Evolutionary conservation across 1,140 invertebrate genomes (phyloP).

Genomic region (Orchesella cincta): DNA sequence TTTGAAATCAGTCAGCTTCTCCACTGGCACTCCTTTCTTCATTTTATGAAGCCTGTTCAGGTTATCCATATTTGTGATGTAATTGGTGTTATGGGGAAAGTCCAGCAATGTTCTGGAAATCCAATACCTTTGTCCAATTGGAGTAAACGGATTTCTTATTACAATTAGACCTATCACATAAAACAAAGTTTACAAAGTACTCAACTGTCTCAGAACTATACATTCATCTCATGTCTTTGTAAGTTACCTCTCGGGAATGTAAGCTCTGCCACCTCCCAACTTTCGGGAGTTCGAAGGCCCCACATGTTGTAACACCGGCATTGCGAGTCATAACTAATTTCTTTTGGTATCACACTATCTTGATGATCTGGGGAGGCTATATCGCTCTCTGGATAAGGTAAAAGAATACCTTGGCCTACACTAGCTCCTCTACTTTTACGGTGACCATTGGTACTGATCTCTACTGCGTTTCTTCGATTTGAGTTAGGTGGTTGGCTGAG

Average conservation of each 20-base stretch:
- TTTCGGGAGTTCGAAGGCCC: slow-evolving; percentile 51
- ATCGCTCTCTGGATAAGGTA: background rate
- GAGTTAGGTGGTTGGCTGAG: background rate
- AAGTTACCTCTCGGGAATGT: slow-evolving; percentile 52
- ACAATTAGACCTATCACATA: slow-evolving; percentile 67
- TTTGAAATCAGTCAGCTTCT: background rate
- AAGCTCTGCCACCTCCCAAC: slow-evolving; percentile 55
- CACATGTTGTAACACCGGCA: background rate
- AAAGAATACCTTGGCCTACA: background rate
- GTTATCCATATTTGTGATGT: slow-evolving; percentile 53
- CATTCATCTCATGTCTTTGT: background rate
- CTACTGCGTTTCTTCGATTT: background rate
- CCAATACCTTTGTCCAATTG: slow-evolving; percentile 77
- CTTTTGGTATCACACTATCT: background rate
- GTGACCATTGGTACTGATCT: background rate
- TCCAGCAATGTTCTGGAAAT: slow-evolving; percentile 73
- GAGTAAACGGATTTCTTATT: slow-evolving; percentile 81
- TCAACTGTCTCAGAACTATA: background rate
- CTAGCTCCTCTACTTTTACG: background rate
- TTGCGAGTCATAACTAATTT: background rate
- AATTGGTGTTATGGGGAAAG: slow-evolving; percentile 75
- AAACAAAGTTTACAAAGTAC: background rate
- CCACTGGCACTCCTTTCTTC: background rate
- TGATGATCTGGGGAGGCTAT: too few species aligned
- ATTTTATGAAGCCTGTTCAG: slow-evolving; percentile 22